These are phyloP conservation scores for Pogona vitticeps DNA, from an alignment of 2,113 vertebrate genomes.

Conservation along the genomic window DNA sequence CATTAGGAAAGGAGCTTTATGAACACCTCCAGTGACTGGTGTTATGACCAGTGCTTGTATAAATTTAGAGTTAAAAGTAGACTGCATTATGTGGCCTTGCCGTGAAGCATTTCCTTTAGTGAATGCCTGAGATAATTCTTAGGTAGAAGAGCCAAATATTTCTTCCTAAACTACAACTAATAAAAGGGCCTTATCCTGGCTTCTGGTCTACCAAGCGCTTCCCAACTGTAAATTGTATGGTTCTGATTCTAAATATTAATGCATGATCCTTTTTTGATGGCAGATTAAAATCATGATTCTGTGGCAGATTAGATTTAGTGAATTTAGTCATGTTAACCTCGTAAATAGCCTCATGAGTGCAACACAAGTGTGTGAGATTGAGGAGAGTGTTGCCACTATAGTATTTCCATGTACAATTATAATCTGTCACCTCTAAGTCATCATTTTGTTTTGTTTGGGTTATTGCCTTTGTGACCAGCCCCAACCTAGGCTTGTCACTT, in stretches of 20 bases:
- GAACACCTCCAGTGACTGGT: constrained; percentile 63
- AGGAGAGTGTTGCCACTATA: background rate
- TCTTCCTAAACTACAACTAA: constrained; percentile 57
- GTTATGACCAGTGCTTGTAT: constrained; percentile 55
- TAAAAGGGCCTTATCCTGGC: constrained; percentile 59
- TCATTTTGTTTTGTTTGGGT: background rate
- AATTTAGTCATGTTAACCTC: constrained; percentile 4
- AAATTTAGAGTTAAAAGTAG: constrained; percentile 64
- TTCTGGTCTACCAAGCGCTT: constrained; percentile 58
- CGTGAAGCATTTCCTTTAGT: constrained; percentile 54
- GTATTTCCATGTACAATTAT: constrained; percentile 32
- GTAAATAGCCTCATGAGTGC: constrained; percentile 22
- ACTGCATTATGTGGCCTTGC: constrained; percentile 18
- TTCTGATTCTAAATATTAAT: constrained; percentile 52
- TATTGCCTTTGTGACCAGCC: no score
- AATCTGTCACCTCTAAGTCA: constrained; percentile 22
- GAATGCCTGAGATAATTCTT: constrained; percentile 57
- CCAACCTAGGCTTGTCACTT: no score
- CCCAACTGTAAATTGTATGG: constrained; percentile 37
- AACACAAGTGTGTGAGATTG: constrained; percentile 23
- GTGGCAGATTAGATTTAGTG: constrained; percentile 6
- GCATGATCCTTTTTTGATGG: constrained; percentile 28
- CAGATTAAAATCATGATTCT: constrained; percentile 1
- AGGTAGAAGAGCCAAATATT: constrained; percentile 56
- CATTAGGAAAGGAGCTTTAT: constrained; percentile 64